Percentiles rank a stretch among this genome's conserved stretches.
phyloP scores from a whole-genome alignment of 1,140 invertebrate species.

The Zelostemma sp. region DNA sequence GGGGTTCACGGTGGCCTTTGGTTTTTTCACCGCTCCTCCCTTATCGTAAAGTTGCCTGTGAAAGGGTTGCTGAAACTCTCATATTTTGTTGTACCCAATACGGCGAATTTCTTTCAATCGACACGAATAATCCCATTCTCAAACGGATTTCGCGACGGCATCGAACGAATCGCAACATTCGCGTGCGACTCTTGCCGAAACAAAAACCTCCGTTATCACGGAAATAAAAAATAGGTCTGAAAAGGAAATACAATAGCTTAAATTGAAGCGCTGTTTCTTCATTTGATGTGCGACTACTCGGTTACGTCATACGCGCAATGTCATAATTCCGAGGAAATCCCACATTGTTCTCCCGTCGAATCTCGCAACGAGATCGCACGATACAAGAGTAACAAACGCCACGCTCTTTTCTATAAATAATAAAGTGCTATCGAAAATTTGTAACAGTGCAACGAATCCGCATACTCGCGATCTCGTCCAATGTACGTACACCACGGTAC shows the following conservation, averaged over 20 bases:
- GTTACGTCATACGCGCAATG: constrained; percentile 32
- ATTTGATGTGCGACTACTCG: neutral
- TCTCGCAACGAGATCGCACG: constrained; percentile 41
- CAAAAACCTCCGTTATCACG: constrained; percentile 64
- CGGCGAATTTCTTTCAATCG: no score
- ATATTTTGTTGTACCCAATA: no score
- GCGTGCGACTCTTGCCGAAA: no score
- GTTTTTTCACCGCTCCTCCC: constrained; percentile 65
- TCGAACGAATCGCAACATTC: no score
- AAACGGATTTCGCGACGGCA: no score
- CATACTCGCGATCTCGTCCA: constrained; percentile 39
- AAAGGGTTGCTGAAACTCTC: constrained; percentile 48
- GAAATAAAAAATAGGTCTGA: constrained; percentile 6
- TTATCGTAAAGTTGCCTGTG: constrained; percentile 63
- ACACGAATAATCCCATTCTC: no score
- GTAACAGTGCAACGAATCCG: constrained; percentile 30
- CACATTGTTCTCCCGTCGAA: constrained; percentile 35
- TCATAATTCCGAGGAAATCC: constrained; percentile 31
- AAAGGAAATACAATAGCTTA: neutral
- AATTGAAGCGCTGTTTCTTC: neutral
- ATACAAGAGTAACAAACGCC: constrained; percentile 20
- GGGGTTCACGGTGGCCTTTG: constrained; percentile 54
- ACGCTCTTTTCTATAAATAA: constrained; percentile 46
- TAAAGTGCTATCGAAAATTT: constrained; percentile 43
- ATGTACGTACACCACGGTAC: constrained; percentile 50